Percentiles rank a stretch among this genome's conserved stretches.
Conservation (phyloP, 2,888 invertebrate species). For the Tipula confusa region DNA sequence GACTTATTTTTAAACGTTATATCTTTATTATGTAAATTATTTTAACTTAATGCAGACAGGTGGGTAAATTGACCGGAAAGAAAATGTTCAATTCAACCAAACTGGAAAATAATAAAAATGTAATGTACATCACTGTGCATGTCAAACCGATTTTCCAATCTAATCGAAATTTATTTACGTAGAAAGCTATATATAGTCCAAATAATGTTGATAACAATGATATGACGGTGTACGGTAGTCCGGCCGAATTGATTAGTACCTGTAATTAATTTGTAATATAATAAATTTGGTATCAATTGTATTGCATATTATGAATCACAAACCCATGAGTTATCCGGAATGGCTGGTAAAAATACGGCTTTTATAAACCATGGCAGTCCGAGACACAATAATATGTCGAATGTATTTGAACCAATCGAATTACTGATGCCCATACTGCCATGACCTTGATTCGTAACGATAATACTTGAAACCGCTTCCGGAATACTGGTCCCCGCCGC, state of each 20-base stretch:
- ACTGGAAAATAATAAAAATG: slow-evolving; percentile 64
- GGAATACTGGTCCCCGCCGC: slow-evolving; percentile 84
- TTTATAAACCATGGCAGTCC: slow-evolving; percentile 77
- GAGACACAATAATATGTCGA: slow-evolving; percentile 72
- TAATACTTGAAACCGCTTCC: slow-evolving; percentile 79
- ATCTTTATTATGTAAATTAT: no score
- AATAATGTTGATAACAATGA: slow-evolving; percentile 69
- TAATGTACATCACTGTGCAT: slow-evolving; percentile 62
- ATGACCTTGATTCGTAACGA: slow-evolving; percentile 75
- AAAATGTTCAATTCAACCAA: slow-evolving; percentile 74
- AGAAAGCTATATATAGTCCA: slow-evolving; percentile 62
- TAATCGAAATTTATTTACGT: slow-evolving; percentile 63
- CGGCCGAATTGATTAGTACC: slow-evolving; percentile 69
- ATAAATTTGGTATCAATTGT: slow-evolving; percentile 32
- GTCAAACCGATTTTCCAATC: slow-evolving; percentile 66
- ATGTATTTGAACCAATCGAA: slow-evolving; percentile 77
- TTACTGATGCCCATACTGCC: slow-evolving; percentile 63
- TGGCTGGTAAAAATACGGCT: slow-evolving; percentile 57
- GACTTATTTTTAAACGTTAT: no score
- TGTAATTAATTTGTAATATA: slow-evolving; percentile 39
- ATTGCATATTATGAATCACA: slow-evolving; percentile 34
- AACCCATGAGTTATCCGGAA: slow-evolving; percentile 56
- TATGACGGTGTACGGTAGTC: slow-evolving; percentile 69
- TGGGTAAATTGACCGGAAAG: slow-evolving; percentile 67
- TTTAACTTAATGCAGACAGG: slow-evolving; percentile 55